Evolutionary conservation across 2,797 vertebrate species (phyloP), one percentile per base, ranked within the genome.

Genomic region (Tarsius wallacei): DNA sequence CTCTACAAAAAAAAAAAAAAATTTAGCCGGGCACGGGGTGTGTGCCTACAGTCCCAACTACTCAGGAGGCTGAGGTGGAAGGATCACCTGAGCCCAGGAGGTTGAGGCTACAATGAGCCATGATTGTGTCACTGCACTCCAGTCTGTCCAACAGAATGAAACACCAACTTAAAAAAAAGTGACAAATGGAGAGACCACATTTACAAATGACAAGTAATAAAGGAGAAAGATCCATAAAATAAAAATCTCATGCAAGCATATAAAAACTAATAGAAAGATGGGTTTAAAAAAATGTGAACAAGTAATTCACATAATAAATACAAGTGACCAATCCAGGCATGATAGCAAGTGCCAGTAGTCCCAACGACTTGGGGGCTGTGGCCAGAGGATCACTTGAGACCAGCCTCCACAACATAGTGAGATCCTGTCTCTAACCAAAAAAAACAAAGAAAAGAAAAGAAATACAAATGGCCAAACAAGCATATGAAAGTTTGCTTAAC

Each of bases 241-340:
- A 78, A 90, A 89, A 96, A 84, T 8, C 21, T 63, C 11, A 49
- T 86, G 33, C 4, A 90, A n/a, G 81, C 21, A 55, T 74, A 64
- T 28, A 73, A 80, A 42, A 49, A 71, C 49, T 21, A 76, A 68
- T 36, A 93, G 70, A 84, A 90, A 89, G 80, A 80, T 55, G 21
- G 11, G 36, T 80, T 70, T 61, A 12, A 24, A 91, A 93, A 70
- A 84, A 64, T 33, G 82, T 33, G 31, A 82, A 87, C 33, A 81
- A 83, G 33, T 31, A 55, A 77, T n/a, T 70, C 66, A 95, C 47
- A 71, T 42, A 95, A 82, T 31, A 57, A 85, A 83, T 77, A 91
- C 21, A 70, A 82, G 70, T 33, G 28, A 70, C 61, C 53, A 93
- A 93, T n/a, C 53, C 53, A 80, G 53, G 53, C 7, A 80, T 24